A percentile compares a stretch with the other conserved stretches of the same genome.
Evolutionary conservation across 2,797 vertebrate species (phyloP).

Genomic region (Myripristis jacobus): DNA sequence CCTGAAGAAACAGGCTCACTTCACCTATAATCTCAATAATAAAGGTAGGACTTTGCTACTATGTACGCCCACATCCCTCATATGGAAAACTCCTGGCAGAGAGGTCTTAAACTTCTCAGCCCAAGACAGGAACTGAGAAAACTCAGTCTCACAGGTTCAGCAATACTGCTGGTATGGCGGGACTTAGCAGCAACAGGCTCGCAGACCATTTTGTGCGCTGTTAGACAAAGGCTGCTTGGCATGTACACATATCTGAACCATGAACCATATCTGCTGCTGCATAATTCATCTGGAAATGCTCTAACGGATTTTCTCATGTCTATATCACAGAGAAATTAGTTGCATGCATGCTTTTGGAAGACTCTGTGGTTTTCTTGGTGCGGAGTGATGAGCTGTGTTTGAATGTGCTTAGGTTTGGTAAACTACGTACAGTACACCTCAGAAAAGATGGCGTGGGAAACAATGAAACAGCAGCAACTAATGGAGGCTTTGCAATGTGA

Average conservation of each 20-base stretch:
- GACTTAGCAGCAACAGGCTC: no score
- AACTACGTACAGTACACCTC: no score
- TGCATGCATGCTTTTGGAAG: no score
- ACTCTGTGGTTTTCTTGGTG: background rate
- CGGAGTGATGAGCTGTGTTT: no score
- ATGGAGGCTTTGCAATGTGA: no score
- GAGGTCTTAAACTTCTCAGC: background rate
- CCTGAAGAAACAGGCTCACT: slow-evolving; percentile 51
- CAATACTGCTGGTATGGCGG: background rate
- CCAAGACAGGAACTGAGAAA: no score
- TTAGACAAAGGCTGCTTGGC: background rate
- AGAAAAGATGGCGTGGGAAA: no score
- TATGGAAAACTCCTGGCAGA: background rate
- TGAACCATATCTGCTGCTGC: background rate
- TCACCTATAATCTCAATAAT: slow-evolving; percentile 35
- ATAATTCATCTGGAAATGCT: background rate
- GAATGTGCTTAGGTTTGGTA: no score
- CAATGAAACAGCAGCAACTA: no score
- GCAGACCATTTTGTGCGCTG: no score
- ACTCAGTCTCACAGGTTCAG: slow-evolving; percentile 1
- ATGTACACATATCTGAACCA: background rate
- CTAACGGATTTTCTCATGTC: background rate
- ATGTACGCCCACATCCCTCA: slow-evolving; percentile 2
- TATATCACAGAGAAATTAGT: no score
- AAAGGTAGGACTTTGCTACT: slow-evolving; percentile 36